These are phyloP conservation scores for Stenodera caucasica DNA, from an alignment of 2,888 invertebrate genomes.

Conservation along the genomic window DNA sequence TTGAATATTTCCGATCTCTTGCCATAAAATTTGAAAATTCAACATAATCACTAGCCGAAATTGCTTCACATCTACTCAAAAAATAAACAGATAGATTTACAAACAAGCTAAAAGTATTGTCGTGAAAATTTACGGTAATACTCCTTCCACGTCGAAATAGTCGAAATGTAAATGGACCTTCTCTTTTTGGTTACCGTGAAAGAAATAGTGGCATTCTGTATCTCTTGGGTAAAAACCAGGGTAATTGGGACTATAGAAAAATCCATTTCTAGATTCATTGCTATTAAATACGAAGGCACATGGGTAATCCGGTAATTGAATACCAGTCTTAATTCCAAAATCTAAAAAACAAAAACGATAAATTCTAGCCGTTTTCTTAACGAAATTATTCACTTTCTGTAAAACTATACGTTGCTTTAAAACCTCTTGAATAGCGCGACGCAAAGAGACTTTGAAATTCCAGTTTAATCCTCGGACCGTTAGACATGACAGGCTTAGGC, in stretches of 20 bases:
- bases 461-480: conserved; percentile 80
- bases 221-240: conserved; percentile 89
- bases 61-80: conserved; percentile 83
- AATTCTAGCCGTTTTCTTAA: too few species aligned
- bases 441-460: conserved; percentile 81
- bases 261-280: conserved; percentile 75
- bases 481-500: conserved; percentile 92
- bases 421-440: conserved; percentile 80
- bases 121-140: conserved; percentile 76
- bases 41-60: conserved; percentile 92
- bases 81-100: not conserved
- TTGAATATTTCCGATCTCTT: conserved; percentile 83
- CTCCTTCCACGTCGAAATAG: conserved; percentile 93
- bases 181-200: conserved; percentile 77
- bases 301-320: conserved; percentile 73
- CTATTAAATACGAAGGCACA: conserved; percentile 91
- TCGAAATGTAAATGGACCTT: conserved; percentile 83
- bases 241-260: conserved; percentile 86
- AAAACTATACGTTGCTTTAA: conserved; percentile 86
- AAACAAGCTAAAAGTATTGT: not conserved
- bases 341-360: conserved; percentile 65
- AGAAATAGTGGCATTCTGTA: conserved; percentile 89
- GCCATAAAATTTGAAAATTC: conserved; percentile 95
- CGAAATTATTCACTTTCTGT: conserved; percentile 75
- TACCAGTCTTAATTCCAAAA: conserved; percentile 83